Evolutionary conservation across 2,797 vertebrate genomes (phyloP).

Genomic region (Spinus olivaceus): DNA sequence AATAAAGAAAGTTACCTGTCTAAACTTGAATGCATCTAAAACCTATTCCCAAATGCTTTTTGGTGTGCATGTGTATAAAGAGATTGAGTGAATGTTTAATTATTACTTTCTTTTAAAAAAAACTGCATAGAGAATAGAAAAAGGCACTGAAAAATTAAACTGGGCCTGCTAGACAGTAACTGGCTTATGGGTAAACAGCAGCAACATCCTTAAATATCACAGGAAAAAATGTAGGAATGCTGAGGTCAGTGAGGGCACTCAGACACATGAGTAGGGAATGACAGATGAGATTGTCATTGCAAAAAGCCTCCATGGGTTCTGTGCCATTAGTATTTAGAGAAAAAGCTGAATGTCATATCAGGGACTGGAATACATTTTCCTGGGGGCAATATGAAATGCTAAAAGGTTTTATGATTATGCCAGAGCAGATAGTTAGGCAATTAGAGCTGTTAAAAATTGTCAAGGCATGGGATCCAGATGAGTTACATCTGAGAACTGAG

Average conservation of each 20-base stretch:
- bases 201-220: background rate
- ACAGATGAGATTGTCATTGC: background rate
- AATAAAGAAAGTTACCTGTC: background rate
- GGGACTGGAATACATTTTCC: slow-evolving; percentile 20
- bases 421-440: slow-evolving; percentile 35
- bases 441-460: slow-evolving; percentile 45
- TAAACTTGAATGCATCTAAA: background rate
- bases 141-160: background rate
- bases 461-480: background rate
- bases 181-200: background rate
- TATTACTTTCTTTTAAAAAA: background rate
- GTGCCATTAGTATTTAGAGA: background rate
- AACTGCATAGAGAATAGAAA: background rate
- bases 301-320: background rate
- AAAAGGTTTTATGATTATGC: slow-evolving; percentile 37
- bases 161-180: background rate
- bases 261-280: background rate
- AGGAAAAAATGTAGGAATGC: background rate
- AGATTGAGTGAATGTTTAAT: background rate
- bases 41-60: background rate
- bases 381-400: background rate
- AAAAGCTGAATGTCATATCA: slow-evolving; percentile 39
- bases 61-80: background rate
- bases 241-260: background rate
- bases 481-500: background rate